phyloP scores from a whole-genome alignment of 2,113 vertebrate species.

The Anoplopoma fimbria region DNA sequence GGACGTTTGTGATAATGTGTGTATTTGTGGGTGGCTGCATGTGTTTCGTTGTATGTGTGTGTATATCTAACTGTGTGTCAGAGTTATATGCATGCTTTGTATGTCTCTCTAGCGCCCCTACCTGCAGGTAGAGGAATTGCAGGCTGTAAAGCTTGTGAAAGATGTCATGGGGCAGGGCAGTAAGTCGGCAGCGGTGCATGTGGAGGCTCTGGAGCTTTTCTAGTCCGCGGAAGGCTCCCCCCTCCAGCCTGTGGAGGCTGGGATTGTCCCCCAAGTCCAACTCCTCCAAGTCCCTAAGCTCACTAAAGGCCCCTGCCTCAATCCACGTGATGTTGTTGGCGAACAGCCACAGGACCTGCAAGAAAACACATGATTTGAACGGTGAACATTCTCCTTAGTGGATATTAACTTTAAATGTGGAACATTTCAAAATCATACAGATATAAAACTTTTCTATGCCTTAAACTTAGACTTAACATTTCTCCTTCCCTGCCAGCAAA shows the following conservation, averaged over 20 bases:
- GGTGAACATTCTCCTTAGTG: neutral
- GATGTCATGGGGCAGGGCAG: conserved; percentile 91
- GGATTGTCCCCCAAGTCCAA: conserved; percentile 97
- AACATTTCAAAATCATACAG: neutral
- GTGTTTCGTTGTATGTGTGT: neutral
- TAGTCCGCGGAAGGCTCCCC: conserved; percentile 94
- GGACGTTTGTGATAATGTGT: conserved; percentile 15
- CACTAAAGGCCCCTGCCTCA: conserved; percentile 93
- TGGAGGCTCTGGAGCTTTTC: conserved; percentile 96
- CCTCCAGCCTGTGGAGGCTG: conserved; percentile 90
- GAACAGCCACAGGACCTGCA: conserved; percentile 94
- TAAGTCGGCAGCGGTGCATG: conserved; percentile 94
- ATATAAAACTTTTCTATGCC: neutral
- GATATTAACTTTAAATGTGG: neutral
- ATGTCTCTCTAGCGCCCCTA: conserved; percentile 52
- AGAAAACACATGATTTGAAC: conserved; percentile 4
- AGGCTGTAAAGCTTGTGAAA: conserved; percentile 96
- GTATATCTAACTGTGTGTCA: conserved; percentile 3
- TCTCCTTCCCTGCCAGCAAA: neutral
- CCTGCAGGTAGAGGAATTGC: conserved; percentile 96
- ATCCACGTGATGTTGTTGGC: conserved; percentile 98
- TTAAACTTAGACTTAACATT: neutral
- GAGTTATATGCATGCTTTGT: neutral
- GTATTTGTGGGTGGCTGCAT: neutral
- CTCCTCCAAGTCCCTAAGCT: conserved; percentile 96